Conservation (phyloP, 1,140 invertebrate genomes). For the Euura lappo region DNA sequence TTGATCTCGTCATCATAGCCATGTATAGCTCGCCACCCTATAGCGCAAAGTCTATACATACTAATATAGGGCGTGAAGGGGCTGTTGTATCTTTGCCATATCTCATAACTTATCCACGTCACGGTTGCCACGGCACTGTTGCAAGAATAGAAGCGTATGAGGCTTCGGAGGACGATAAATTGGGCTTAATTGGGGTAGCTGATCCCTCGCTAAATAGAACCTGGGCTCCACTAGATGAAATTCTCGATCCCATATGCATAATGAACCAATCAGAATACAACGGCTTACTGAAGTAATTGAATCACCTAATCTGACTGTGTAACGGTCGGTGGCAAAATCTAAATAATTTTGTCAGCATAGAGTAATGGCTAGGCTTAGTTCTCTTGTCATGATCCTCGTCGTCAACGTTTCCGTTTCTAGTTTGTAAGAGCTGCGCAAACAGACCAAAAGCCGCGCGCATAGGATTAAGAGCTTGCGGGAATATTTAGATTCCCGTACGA, state of each 20-base stretch:
- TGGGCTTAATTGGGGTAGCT: neutral
- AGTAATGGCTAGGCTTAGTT: too few species aligned
- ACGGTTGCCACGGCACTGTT: neutral
- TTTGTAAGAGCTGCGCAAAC: too few species aligned
- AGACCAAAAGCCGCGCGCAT: too few species aligned
- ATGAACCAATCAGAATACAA: neutral
- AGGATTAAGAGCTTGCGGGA: too few species aligned
- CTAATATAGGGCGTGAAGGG: too few species aligned
- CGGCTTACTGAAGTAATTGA: neutral
- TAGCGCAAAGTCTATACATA: too few species aligned
- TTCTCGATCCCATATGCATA: neutral
- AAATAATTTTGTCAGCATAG: too few species aligned
- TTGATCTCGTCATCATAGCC: too few species aligned
- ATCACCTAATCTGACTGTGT: neutral
- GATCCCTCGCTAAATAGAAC: conserved; percentile 2
- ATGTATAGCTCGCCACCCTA: too few species aligned
- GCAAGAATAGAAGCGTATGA: neutral
- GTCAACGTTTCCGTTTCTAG: too few species aligned
- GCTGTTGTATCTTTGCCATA: neutral
- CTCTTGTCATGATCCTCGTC: too few species aligned
- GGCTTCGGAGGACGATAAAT: conserved; percentile 3
- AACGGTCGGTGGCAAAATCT: neutral
- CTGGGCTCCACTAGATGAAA: neutral
- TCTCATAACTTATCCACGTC: neutral
- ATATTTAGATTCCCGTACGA: too few species aligned